Evolutionary conservation across 2,797 vertebrate species (phyloP).

Genomic region (Eurystomus glaucurus): DNA sequence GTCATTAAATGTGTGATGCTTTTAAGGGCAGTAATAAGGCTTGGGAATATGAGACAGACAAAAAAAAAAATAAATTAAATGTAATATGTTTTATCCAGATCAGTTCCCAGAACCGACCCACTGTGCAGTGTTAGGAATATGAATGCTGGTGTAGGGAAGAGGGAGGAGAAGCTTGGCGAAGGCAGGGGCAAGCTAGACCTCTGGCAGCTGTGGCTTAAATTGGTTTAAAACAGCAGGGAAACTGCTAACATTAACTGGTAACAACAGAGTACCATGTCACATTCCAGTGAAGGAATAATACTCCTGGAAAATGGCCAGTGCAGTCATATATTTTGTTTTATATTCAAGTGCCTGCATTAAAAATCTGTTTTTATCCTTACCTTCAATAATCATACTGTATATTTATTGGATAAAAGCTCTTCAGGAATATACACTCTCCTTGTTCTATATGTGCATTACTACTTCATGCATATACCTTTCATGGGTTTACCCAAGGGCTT

Average conservation of each 20-base stretch:
- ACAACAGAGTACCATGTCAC: background rate
- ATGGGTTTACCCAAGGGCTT: background rate
- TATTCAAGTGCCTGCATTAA: background rate
- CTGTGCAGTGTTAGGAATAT: background rate
- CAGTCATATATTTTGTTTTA: background rate
- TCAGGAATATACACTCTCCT: background rate
- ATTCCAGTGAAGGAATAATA: background rate
- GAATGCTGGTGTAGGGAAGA: background rate
- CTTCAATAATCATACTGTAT: background rate
- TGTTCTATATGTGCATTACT: background rate
- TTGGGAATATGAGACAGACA: background rate
- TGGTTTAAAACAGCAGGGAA: background rate
- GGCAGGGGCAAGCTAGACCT: background rate
- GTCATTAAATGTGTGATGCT: background rate
- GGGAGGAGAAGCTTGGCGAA: background rate
- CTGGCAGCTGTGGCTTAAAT: background rate
- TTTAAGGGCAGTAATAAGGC: background rate
- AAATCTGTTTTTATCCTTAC: background rate
- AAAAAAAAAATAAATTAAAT: background rate
- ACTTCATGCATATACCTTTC: background rate
- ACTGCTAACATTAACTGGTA: background rate
- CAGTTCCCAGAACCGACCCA: background rate
- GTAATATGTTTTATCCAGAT: background rate
- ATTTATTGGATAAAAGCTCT: background rate
- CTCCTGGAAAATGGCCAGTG: background rate